Conservation (phyloP, 2,888 invertebrate genomes). For the Corythucha ciliata region DNA sequence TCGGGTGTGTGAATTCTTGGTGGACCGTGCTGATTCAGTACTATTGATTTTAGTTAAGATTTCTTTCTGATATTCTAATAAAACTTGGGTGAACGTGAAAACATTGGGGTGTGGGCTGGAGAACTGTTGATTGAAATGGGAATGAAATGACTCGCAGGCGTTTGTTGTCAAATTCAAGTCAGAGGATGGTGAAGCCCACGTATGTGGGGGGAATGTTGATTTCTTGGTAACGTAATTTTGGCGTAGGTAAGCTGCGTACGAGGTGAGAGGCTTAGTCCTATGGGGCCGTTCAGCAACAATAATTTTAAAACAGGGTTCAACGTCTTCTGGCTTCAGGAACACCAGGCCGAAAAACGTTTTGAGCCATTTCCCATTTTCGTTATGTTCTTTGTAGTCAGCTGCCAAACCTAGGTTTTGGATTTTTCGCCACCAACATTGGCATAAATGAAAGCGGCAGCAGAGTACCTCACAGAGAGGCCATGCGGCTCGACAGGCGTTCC, state of each 20-base stretch:
- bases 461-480: constrained; percentile 20
- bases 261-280: constrained; percentile 1
- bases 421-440: constrained; percentile 24
- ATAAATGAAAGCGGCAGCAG: constrained; percentile 23
- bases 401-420: constrained; percentile 18
- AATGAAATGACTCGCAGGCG: constrained; percentile 4
- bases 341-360: constrained; percentile 4
- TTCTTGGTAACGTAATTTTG: background rate
- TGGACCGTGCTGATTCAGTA: no score
- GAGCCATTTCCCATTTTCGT: constrained; percentile 18
- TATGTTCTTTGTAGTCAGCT: constrained; percentile 21
- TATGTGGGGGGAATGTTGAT: background rate
- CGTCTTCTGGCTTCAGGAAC: constrained; percentile 8
- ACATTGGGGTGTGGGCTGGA: constrained; percentile 4
- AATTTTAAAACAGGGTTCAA: background rate
- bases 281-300: constrained; percentile 1
- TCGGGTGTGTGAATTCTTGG: no score
- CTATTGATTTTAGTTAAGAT: no score
- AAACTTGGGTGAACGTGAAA: background rate
- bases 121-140: constrained; percentile 5
- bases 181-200: background rate
- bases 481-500: constrained; percentile 13
- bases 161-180: background rate
- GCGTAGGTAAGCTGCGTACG: constrained; percentile 7
- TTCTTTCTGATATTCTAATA: no score